Evolutionary conservation across 2,888 invertebrate species (phyloP).

Genomic region (Pharmacophagus antenor): DNA sequence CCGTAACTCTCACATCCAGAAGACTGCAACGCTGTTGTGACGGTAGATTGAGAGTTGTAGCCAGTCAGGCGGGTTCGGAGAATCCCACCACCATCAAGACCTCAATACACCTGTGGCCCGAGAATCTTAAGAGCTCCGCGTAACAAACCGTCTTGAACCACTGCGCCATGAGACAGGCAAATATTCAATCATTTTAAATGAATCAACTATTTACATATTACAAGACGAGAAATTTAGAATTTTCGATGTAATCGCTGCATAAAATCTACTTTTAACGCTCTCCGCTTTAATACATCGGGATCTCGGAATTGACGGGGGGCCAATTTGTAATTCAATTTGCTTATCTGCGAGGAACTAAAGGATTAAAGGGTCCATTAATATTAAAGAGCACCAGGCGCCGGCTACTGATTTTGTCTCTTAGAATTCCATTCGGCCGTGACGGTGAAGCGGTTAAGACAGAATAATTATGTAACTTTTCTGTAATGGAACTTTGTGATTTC

Average conservation of each 20-base stretch:
- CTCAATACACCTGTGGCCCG: no score
- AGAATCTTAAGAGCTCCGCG: no score
- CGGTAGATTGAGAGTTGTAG: no score
- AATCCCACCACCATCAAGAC: no score
- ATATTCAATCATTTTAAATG: not conserved
- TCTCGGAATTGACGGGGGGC: slow-evolving; percentile 9
- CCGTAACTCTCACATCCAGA: no score
- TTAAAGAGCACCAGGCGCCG: slow-evolving; percentile 21
- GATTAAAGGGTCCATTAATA: slow-evolving; percentile 25
- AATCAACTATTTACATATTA: not conserved
- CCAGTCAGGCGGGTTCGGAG: no score
- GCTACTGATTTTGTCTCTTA: slow-evolving; percentile 12
- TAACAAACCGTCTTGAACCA: no score
- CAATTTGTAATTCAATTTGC: slow-evolving; percentile 29
- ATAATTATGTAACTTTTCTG: not conserved
- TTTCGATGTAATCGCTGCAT: slow-evolving; percentile 2
- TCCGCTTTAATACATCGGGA: slow-evolving; percentile 5
- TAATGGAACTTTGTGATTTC: not conserved
- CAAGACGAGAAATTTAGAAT: not conserved
- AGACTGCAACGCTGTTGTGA: no score
- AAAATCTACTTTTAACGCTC: slow-evolving; percentile 8
- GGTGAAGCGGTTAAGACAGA: not conserved
- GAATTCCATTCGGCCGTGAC: slow-evolving; percentile 5
- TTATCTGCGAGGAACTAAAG: slow-evolving; percentile 19
- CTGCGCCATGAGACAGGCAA: no score